phyloP scores from a whole-genome alignment of 2,797 vertebrate genomes.

The Toxotes lorentzi region DNA sequence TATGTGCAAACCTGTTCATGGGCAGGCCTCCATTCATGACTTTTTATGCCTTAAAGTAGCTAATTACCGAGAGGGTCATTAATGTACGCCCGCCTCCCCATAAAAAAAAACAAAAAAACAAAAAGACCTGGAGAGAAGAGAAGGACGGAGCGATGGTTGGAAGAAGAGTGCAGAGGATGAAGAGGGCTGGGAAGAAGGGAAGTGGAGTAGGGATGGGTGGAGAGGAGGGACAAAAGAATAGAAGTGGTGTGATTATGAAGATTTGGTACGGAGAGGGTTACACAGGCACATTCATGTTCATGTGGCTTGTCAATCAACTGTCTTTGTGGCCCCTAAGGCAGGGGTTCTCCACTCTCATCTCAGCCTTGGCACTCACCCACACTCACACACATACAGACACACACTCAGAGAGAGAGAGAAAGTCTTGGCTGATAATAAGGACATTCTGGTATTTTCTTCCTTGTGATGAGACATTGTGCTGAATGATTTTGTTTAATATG shows the following conservation, averaged over 20 bases:
- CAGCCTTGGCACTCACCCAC: conserved; percentile 64
- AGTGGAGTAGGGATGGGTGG: conserved; percentile 32
- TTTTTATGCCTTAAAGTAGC: conserved; percentile 67
- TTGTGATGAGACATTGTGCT: conserved; percentile 68
- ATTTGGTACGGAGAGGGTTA: conserved; percentile 58
- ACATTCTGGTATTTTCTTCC: conserved; percentile 57
- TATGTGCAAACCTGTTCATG: conserved; percentile 83
- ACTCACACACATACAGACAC: conserved; percentile 35
- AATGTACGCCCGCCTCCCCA: conserved; percentile 45
- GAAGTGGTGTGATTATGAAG: conserved; percentile 55
- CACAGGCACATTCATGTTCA: conserved; percentile 75
- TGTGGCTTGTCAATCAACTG: conserved; percentile 76
- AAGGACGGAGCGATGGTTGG: conserved; percentile 28
- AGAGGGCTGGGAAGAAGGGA: conserved; percentile 22
- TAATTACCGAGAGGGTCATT: conserved; percentile 70
- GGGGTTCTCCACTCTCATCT: conserved; percentile 78
- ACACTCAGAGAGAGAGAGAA: conserved; percentile 17
- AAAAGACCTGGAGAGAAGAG: conserved; percentile 35
- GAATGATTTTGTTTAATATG: conserved; percentile 63
- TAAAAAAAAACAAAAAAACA: conserved; percentile 47
- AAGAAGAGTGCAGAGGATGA: conserved; percentile 26
- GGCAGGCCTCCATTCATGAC: conserved; percentile 69
- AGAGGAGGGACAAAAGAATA: conserved; percentile 43
- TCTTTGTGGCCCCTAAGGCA: conserved; percentile 76
- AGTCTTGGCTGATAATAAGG: conserved; percentile 61